phyloP scores from a whole-genome alignment of 2,888 invertebrate species.

The Papilio elwesi region DNA sequence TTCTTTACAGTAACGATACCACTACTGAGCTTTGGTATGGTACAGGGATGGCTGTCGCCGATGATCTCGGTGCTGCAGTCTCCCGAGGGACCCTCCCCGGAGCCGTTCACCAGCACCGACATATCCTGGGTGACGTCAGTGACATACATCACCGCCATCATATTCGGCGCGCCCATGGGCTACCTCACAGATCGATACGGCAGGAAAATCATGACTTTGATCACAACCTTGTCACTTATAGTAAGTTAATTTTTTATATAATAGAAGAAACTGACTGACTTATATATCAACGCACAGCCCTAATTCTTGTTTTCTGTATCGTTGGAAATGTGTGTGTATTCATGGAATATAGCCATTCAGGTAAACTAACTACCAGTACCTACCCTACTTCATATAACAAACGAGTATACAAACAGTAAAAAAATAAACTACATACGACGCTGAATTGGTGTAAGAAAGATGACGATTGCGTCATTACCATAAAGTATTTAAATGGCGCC shows the following conservation, averaged over 20 bases:
- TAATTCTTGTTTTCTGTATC: too few relatives aligned
- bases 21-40: conserved; percentile 76
- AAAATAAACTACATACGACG: too few relatives aligned
- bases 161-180: conserved; percentile 76
- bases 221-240: conserved; percentile 70
- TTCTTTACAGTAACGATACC: conserved; percentile 72
- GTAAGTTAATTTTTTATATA: conserved; percentile 59
- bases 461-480: too few relatives aligned
- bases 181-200: conserved; percentile 74
- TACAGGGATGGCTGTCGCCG: conserved; percentile 79
- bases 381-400: too few relatives aligned
- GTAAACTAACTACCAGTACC: too few relatives aligned
- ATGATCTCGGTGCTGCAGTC: conserved; percentile 75
- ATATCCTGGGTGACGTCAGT: conserved; percentile 78
- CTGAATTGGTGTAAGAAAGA: too few relatives aligned
- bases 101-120: conserved; percentile 65
- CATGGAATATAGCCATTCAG: too few relatives aligned
- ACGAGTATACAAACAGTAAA: too few relatives aligned
- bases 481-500: too few relatives aligned
- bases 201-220: conserved; percentile 74
- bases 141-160: conserved; percentile 77
- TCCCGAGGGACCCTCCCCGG: conserved; percentile 61
- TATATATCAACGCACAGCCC: too few relatives aligned
- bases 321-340: too few relatives aligned
- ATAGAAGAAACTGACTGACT: too few relatives aligned